Evolutionary conservation across 2,888 invertebrate species (phyloP), one percentile per base, ranked within the genome.

Genomic region (Tuta absoluta): DNA sequence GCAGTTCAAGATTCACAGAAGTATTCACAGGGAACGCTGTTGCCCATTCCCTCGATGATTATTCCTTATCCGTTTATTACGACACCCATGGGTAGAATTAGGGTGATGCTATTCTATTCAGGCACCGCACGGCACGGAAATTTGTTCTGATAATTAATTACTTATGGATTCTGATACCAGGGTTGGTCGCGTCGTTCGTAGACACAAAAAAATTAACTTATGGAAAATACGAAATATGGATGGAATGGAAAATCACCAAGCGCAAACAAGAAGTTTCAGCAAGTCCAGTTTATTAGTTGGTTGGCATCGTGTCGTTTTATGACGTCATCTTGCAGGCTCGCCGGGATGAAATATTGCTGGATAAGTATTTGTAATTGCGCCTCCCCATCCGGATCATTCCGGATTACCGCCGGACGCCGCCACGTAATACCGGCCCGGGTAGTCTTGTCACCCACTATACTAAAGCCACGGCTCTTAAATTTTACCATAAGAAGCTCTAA

Each of bases 311-410:
- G 21, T 8, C 21, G 41, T 45, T 60, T 45, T 45, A 45, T n/a
- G 45, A 45, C 45, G 45, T 45, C 45, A 60, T 58, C 33, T 38
- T 23, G 45, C 60, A 12, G 33, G 23, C 23, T 17, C 23, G 49
- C 33, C 67, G 68, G 72, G 72, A 73, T 77, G 77, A 77, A 81
- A 81, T 79, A 77, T 76, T 71, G 72, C 72, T 74, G 78, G 78
- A 81, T 85, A 84, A 85, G 84, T 80, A 83, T 85, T 86, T 86
- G 23, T 86, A 86, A 87, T 85, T 85, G 84, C 79, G 45, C 73
- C 76, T 79, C 78, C 82, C 83, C 77, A 80, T 80, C 78, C 78
- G 82, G 86, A 84, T 86, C 82, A 86, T 71, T 66, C 72, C 68
- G 75, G 72, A 74, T 76, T 72, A 75, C 64, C 67, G 63, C 51